Base-by-base conservation (phyloP, 2,888 invertebrate species). In the Dolomedes plantarius region DNA sequence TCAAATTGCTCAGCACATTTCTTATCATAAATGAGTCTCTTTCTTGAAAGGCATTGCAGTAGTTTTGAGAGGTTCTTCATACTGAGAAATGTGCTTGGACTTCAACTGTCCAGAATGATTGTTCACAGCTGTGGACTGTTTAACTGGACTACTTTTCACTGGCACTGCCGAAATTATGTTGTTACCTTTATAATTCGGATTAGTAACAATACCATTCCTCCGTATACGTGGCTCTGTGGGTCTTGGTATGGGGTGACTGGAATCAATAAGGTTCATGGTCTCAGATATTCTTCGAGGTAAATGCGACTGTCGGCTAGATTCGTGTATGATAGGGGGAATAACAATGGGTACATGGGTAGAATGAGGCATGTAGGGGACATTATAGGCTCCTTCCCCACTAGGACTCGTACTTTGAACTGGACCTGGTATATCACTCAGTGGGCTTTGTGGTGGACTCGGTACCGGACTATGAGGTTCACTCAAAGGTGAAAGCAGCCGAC, bases 361-460 rank as follows among this genome's bases (percentile, higher is more conserved):
- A 69, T 85, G 75, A 13, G 77, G 73, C 6, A 65, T 75, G 32
- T 39, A 79, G n/a, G 74, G 36, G 16, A 36, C 64, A 56, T 13
- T 39, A 50, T 36, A 32, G 29, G 64, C 41, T 23, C 31, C 41
- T 13, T 69, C 76, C 19, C 85, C 85, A 27, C 50, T 28, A 23
- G 13, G 67, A 16, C 65, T 75, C 46, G 68, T 89, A 73, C 83
- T 87, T 74, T 88, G 89, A 87, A 88, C 71, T 77, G 88, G 68
- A 29, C 87, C 77, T 64, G 82, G 88, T 39, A 90, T 89, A 83
- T 91, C 91, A 88, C 91, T 91, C 46, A 92, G 91, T 16, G 95
- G 95, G 39, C 95, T 95, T 85, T 95, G 94, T 0, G 96, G 95
- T 5, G 96, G 96, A 32, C 96, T 95, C 91, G 96, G 96, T 88